Evolutionary conservation across 2,113 vertebrate genomes (phyloP).

Genomic region (Scalopus aquaticus): DNA sequence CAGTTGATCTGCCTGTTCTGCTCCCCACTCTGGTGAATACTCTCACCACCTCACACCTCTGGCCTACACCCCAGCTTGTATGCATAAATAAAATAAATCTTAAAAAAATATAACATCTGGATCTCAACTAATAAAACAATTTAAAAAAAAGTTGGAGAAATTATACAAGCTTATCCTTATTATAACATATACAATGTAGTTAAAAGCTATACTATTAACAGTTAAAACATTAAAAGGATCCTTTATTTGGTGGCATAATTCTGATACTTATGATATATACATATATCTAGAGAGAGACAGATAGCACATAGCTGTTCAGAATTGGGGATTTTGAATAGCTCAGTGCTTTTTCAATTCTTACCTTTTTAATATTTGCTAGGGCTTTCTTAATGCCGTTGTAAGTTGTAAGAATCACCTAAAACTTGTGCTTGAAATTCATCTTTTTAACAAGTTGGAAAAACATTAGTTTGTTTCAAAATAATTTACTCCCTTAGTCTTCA

Average conservation of each 20-base stretch:
- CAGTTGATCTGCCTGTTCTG: no score
- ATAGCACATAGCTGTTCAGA: not conserved
- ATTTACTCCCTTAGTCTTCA: not conserved
- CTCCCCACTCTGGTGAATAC: no score
- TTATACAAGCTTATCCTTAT: not conserved
- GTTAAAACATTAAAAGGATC: not conserved
- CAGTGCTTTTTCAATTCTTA: not conserved
- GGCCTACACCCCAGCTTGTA: no score
- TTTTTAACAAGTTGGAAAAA: conserved; percentile 11
- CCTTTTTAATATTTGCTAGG: not conserved
- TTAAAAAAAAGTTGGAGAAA: not conserved
- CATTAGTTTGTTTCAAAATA: not conserved
- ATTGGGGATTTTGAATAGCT: not conserved
- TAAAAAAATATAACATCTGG: no score
- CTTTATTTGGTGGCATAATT: not conserved
- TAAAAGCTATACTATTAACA: not conserved
- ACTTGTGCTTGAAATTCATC: not conserved
- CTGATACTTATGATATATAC: not conserved
- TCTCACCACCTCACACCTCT: no score
- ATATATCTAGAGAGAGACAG: not conserved
- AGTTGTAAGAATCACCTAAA: not conserved
- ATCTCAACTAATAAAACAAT: no score
- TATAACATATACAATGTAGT: not conserved
- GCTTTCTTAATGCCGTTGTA: not conserved
- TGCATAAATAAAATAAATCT: no score